These are phyloP conservation scores for Coelopa pilipes DNA, from an alignment of 2,888 invertebrate species.

Conservation along the genomic window DNA sequence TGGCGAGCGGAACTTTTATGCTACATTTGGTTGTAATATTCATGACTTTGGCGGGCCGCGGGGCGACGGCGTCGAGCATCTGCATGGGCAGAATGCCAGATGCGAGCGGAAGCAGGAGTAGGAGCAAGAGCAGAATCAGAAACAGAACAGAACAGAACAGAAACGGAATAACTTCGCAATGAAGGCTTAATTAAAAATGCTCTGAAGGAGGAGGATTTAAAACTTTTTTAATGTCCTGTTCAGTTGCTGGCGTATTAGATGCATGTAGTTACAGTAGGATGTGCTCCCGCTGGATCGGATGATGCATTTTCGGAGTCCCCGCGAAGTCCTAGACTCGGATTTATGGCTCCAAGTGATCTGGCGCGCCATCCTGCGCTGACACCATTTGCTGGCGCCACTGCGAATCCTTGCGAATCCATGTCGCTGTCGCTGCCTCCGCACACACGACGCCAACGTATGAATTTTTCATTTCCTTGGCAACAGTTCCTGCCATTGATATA, in stretches of 20 bases:
- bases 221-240: constrained; percentile 5
- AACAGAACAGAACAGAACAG: too few species aligned
- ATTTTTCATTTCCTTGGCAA: constrained; percentile 18
- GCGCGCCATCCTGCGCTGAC: constrained; percentile 16
- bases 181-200: constrained; percentile 30
- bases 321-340: too few species aligned
- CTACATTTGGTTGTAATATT: background rate
- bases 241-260: background rate
- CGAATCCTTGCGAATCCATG: background rate
- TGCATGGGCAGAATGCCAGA: constrained; percentile 34
- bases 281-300: too few species aligned
- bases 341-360: too few species aligned
- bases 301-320: too few species aligned
- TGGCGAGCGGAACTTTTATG: constrained; percentile 2
- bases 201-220: constrained; percentile 16
- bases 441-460: background rate
- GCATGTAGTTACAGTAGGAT: background rate
- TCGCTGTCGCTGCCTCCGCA: constrained; percentile 9
- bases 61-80: background rate
- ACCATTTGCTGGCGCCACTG: background rate
- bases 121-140: too few species aligned
- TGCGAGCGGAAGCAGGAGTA: background rate
- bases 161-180: background rate
- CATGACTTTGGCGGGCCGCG: background rate
- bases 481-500: constrained; percentile 20